Conservation (phyloP, 2,888 invertebrate species). For the Chrysomela aeneicollis region DNA sequence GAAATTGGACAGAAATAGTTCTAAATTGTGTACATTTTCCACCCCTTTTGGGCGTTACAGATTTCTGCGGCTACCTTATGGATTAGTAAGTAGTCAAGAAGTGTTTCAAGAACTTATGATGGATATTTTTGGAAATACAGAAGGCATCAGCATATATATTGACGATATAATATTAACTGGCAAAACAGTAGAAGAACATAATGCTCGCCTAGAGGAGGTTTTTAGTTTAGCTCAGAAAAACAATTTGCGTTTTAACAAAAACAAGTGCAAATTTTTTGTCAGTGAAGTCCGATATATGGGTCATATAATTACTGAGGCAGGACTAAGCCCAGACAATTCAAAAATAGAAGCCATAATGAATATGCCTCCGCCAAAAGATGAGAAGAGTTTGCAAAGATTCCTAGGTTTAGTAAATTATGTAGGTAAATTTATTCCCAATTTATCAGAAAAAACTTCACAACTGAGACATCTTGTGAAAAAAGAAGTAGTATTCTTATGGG, state of each 20-base stretch:
- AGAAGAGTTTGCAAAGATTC: no score
- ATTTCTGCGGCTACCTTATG: conserved; percentile 30
- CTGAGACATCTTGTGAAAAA: conserved; percentile 42
- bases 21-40: no score
- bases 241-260: conserved; percentile 2
- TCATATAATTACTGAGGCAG: conserved; percentile 26
- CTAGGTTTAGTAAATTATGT: conserved; percentile 47
- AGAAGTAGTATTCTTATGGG: conserved; percentile 18
- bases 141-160: conserved; percentile 27
- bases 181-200: conserved; percentile 19
- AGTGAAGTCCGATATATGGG: no score
- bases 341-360: conserved; percentile 6
- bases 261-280: conserved; percentile 16
- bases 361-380: no score
- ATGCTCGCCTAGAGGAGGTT: conserved; percentile 26
- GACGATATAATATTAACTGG: conserved; percentile 11
- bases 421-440: conserved; percentile 44
- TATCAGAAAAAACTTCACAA: conserved; percentile 38
- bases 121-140: conserved; percentile 36
- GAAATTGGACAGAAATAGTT: no score
- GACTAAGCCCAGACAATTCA: conserved; percentile 18
- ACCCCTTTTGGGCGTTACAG: conserved; percentile 29
- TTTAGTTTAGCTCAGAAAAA: conserved; percentile 15
- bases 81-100: conserved; percentile 24
- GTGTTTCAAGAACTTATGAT: no score